Conservation (phyloP, 2,113 vertebrate species). For the Corydoras sp. region DNA sequence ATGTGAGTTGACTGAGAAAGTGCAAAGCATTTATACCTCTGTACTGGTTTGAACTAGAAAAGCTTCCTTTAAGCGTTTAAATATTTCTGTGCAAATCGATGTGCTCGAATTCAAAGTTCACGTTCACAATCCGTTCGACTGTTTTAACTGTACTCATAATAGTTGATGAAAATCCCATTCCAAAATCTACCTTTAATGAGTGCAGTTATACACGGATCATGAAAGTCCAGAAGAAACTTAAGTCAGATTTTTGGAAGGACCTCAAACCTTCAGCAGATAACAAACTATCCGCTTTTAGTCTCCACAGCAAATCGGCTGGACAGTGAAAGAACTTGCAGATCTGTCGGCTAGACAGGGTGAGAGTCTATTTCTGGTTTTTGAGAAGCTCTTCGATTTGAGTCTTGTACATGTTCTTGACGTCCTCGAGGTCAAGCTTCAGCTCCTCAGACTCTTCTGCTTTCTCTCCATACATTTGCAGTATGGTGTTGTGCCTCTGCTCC, state of each 20-base stretch:
- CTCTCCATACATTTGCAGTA: conserved; percentile 98
- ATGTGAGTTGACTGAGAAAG: too few relatives aligned
- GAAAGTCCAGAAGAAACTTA: conserved; percentile 28
- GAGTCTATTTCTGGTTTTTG: conserved; percentile 68
- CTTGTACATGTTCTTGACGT: conserved; percentile 99
- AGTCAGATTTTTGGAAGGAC: background rate
- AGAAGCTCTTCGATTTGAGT: conserved; percentile 94
- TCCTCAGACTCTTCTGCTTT: conserved; percentile 97
- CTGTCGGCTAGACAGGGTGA: background rate
- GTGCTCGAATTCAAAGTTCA: too few relatives aligned
- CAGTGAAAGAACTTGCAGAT: background rate
- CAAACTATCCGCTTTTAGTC: conserved; percentile 1
- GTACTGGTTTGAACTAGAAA: too few relatives aligned
- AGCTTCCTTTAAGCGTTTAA: too few relatives aligned
- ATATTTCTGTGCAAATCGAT: too few relatives aligned
- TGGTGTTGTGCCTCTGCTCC: conserved; percentile 96
- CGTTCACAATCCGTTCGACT: too few relatives aligned
- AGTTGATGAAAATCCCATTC: too few relatives aligned
- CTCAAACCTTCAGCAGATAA: background rate
- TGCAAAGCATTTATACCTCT: too few relatives aligned
- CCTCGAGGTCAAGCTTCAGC: conserved; percentile 88
- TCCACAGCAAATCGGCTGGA: too few relatives aligned
- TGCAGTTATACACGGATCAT: background rate
- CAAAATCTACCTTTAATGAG: too few relatives aligned
- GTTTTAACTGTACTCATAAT: too few relatives aligned